These are phyloP conservation scores for Epinotia demarniana DNA, from an alignment of 2,888 invertebrate species.

Conservation along the genomic window DNA sequence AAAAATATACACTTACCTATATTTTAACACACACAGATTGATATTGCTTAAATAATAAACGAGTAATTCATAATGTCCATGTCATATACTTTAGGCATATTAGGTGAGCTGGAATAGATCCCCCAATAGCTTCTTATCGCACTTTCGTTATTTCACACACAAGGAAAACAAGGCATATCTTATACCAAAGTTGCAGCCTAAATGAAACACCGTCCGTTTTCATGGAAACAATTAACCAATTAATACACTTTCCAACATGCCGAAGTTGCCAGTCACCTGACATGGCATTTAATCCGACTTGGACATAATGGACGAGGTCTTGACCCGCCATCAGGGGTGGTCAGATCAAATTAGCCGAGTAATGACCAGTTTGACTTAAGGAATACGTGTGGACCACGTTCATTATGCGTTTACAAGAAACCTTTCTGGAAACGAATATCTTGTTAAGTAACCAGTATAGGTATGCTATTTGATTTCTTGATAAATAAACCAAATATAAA, in stretches of 20 bases:
- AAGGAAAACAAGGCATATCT: background rate
- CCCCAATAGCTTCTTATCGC: too few relatives aligned
- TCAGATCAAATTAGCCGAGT: constrained; percentile 35
- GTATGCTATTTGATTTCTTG: background rate
- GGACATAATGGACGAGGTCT: constrained; percentile 53
- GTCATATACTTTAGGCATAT: too few relatives aligned
- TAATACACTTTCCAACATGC: constrained; percentile 26
- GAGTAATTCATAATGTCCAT: too few relatives aligned
- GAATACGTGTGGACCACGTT: constrained; percentile 17
- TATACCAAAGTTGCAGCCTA: background rate
- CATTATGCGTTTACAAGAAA: constrained; percentile 19
- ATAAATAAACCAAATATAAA: background rate
- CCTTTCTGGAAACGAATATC: too few relatives aligned
- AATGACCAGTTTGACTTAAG: constrained; percentile 32
- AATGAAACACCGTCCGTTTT: background rate
- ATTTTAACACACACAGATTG: too few relatives aligned
- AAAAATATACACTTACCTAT: too few relatives aligned
- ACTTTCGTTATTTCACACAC: too few relatives aligned
- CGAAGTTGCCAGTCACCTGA: constrained; percentile 51
- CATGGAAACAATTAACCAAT: constrained; percentile 32
- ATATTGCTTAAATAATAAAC: too few relatives aligned
- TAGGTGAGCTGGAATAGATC: too few relatives aligned
- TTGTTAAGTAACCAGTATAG: too few relatives aligned
- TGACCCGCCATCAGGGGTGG: constrained; percentile 41
- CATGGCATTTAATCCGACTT: constrained; percentile 51